Conservation (phyloP, 2,797 vertebrate genomes). For the Lithobates sylvaticus region DNA sequence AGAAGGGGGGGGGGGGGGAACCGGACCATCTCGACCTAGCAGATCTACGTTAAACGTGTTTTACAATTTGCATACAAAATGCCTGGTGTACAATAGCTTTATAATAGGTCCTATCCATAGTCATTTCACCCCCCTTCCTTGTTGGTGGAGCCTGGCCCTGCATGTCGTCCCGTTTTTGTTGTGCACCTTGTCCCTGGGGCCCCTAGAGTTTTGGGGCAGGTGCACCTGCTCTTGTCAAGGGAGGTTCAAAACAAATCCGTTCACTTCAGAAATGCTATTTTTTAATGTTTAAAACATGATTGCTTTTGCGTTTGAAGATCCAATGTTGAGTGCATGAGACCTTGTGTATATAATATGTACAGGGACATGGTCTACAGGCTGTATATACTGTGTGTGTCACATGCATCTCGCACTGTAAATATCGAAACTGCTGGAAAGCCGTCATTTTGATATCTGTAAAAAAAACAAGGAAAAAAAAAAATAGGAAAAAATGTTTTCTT, state of each 20-base stretch:
- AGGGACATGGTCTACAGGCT: conserved; percentile 32
- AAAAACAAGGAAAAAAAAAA: background rate
- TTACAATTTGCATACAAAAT: background rate
- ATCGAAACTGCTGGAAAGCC: conserved; percentile 41
- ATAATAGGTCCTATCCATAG: background rate
- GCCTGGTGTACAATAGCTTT: conserved; percentile 1
- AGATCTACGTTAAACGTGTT: conserved; percentile 3
- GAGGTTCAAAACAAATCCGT: background rate
- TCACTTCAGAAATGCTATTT: background rate
- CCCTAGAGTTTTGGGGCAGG: background rate
- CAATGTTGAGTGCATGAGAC: conserved; percentile 44
- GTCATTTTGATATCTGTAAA: conserved; percentile 59
- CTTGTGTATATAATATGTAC: conserved; percentile 53
- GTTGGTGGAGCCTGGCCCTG: background rate
- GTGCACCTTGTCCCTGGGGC: background rate
- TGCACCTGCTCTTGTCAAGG: background rate
- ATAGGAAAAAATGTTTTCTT: conserved; percentile 3
- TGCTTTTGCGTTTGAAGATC: conserved; percentile 18
- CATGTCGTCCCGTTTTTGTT: conserved; percentile 7
- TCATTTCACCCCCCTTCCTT: background rate
- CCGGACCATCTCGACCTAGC: background rate
- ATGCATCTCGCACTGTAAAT: conserved; percentile 55
- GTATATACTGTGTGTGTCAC: conserved; percentile 57
- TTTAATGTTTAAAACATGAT: background rate
- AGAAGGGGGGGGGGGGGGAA: background rate